These are phyloP conservation scores for Dynastes maya DNA, from an alignment of 2,888 invertebrate species.

Conservation along the genomic window DNA sequence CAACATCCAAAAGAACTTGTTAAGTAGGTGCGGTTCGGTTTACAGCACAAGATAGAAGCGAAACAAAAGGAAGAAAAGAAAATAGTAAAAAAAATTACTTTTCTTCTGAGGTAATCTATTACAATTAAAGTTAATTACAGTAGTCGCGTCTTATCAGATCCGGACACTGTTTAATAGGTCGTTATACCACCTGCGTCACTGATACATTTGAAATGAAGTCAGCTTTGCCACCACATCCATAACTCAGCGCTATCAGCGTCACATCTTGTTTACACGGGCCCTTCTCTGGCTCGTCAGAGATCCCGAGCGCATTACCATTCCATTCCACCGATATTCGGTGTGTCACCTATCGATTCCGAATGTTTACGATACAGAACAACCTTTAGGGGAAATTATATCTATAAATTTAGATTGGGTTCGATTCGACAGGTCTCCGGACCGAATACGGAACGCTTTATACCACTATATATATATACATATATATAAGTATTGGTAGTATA, in stretches of 20 bases:
- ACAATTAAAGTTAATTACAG: constrained; percentile 64
- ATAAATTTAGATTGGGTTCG: constrained; percentile 51
- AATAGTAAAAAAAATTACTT: neutral
- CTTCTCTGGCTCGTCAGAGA: constrained; percentile 55
- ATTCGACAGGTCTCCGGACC: constrained; percentile 21
- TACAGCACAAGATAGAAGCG: neutral
- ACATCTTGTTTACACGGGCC: constrained; percentile 60
- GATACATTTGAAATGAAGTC: constrained; percentile 62
- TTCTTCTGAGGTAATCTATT: constrained; percentile 58
- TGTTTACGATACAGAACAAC: constrained; percentile 52
- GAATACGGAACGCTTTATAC: constrained; percentile 21
- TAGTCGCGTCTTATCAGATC: constrained; percentile 61
- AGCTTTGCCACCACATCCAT: constrained; percentile 56
- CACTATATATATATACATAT: neutral
- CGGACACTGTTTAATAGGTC: constrained; percentile 62
- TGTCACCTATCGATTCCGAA: constrained; percentile 52
- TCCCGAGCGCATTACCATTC: constrained; percentile 54
- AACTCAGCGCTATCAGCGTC: constrained; percentile 62
- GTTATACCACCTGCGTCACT: constrained; percentile 63
- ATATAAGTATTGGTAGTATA: neutral
- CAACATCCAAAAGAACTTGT: too few relatives aligned
- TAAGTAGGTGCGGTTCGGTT: neutral
- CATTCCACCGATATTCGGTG: constrained; percentile 49
- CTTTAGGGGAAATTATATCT: constrained; percentile 54
- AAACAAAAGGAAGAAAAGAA: neutral